Evolutionary conservation across 2,797 vertebrate genomes (phyloP), one percentile per base, ranked within the genome.

Genomic region (Lepus oiostolus): DNA sequence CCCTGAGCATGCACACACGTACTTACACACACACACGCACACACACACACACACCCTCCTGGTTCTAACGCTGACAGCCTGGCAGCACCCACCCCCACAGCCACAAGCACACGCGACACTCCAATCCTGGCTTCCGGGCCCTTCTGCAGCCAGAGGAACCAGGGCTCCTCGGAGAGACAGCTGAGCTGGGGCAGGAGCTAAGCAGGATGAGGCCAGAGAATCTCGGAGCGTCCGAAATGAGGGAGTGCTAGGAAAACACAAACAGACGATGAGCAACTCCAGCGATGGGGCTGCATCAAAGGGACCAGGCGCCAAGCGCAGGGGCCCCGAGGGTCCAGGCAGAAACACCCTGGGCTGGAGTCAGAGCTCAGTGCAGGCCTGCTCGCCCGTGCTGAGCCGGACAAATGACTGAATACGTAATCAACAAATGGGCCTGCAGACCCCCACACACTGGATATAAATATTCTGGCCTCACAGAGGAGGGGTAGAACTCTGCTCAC

Each of bases 401-500:
- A 42, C 3, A 84, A n/a, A 58, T 47, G 6, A 74, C 30, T 30
- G 26, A 65, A 1, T 58, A 60, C 42, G 42, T 47, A 38, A 65
- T 5, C 11, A 77, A 72, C 17, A n/a, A 32, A 28, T 21, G 35
- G 32, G 10, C 6, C 50, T 6, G 16, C 30, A 38, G 54, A 47
- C 42, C 42, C 42, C 42, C 42, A 47, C 42, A 47, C 42, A 9
- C 42, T 47, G 42, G 26, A 5, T 28, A 5, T 7, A 13, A 82
- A 28, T 13, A 1, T 21, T 26, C n/a, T 5, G 10, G 5, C 21
- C 32, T 26, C 60, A 10, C 24, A 35, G n/a, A 50, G 22, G 10
- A 54, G 58, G 4, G 6, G 4, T 6, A 2, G 3, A 24, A 24
- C 1, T 28, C 30, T 7, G 0, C 42, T 74, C 14, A 3, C 2